Evolutionary conservation across 64 coral and sea anemone genomes (phyloP).

Genomic region (Catalaphyllia jardinei): DNA sequence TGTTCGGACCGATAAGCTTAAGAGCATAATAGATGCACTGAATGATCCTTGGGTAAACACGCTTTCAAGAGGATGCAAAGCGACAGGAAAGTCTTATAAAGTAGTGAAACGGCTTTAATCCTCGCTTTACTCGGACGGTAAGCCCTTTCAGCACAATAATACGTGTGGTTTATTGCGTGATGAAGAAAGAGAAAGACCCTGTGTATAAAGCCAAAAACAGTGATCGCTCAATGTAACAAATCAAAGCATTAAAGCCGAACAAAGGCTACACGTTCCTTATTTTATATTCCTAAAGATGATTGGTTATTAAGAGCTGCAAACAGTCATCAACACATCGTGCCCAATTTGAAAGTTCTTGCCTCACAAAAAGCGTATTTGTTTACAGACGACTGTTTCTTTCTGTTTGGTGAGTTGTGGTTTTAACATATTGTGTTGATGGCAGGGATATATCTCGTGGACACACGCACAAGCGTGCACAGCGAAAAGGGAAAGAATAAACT

Average conservation of each 20-base stretch:
- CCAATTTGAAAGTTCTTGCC: constrained; percentile 1
- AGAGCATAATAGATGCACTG: not conserved
- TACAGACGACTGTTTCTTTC: not conserved
- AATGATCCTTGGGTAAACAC: constrained; percentile 1
- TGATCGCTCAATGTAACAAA: constrained; percentile 11
- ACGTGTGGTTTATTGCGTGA: constrained; percentile 12
- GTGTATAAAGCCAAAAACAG: not conserved
- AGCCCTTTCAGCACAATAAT: not conserved
- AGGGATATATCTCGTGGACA: not conserved
- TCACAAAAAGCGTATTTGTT: constrained; percentile 10
- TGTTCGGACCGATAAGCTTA: not conserved
- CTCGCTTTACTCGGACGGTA: constrained; percentile 9
- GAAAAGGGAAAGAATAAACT: not conserved
- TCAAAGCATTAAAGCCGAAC: not conserved
- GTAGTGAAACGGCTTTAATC: not conserved
- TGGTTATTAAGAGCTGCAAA: constrained; percentile 19
- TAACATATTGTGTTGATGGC: constrained; percentile 15
- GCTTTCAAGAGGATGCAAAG: constrained; percentile 2
- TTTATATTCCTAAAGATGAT: not conserved
- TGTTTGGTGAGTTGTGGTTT: not conserved
- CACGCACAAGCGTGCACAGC: not conserved
- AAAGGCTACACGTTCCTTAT: not conserved
- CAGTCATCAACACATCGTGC: not conserved
- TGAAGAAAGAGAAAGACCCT: not conserved
- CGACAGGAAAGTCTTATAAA: not conserved